Base-by-base conservation (phyloP, 1,140 invertebrate genomes). In the Nebria ingens region DNA sequence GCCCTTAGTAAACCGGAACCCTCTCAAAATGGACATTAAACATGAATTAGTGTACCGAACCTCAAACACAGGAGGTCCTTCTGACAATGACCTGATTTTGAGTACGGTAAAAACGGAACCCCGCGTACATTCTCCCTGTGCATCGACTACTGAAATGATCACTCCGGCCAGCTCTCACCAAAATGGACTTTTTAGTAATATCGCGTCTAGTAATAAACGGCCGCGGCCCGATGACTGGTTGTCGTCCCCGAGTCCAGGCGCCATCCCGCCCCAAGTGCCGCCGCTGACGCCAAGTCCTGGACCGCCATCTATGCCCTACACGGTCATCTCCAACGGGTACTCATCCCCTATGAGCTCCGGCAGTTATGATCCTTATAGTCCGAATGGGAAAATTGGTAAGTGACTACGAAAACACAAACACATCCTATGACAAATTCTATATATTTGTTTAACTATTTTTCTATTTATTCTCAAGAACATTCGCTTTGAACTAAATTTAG, bases 311-410 rank as follows among this genome's bases (percentile, higher is more conserved):
- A 74, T 79, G 61, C 71, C 74, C 49, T 79, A 76, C 59, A 73
- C 76, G 17, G 74, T 79, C 59, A 79, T 78, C 64, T 86, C 81
- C 59, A 87, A 89, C 62, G 86, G 86, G 17, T 89, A 89, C 65
- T 84, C 86, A n/a, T 89, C 86, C 58, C 86, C 86, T 0, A 81
- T 89, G 76, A 87, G 85, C 21, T 85, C 85, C 1, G 80, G 85
- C 63, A 89, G 87, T 77, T 90, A 89, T 72, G 87, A 89, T 64
- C 85, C 87, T 1, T 90, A 89, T 69, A 89, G 86, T 75, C 87
- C 87, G 40, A 89, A 87, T 72, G 86, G 86, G 66, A 89, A 89
- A 80, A 81, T 86, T 79, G 85, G 87, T 88, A 60, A 83, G 85
- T 79, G 54, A n/a, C n/a, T n/a, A n/a, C n/a, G n/a, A n/a, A n/a